Conservation (phyloP, 2,113 vertebrate genomes). For the Labeo catla region DNA sequence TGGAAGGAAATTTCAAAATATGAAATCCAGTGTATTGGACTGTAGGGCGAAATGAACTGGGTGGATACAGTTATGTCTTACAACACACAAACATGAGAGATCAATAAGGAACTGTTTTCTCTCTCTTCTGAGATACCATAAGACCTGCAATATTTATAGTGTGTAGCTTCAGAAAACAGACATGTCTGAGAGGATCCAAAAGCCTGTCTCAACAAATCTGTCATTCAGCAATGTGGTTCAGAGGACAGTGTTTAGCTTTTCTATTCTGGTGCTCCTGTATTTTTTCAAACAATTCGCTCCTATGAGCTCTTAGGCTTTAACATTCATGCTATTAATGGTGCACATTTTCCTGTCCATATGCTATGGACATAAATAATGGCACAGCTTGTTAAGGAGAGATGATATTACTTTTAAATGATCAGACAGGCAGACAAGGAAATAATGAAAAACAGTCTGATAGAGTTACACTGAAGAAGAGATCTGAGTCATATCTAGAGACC, state of each 20-base stretch:
- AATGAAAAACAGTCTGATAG: too few species aligned
- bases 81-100: background rate
- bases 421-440: too few species aligned
- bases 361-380: background rate
- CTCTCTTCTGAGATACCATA: background rate
- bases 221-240: background rate
- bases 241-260: too few species aligned
- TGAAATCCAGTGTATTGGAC: background rate
- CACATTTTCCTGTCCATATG: background rate
- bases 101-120: background rate
- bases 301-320: too few species aligned
- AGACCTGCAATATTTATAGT: background rate
- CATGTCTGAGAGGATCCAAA: background rate
- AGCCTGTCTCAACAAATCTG: background rate
- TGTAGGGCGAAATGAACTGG: background rate
- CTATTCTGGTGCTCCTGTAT: background rate
- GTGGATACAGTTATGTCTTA: background rate
- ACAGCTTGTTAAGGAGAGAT: background rate
- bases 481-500: too few species aligned
- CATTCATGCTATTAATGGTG: background rate
- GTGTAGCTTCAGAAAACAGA: background rate
- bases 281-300: background rate
- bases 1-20: background rate
- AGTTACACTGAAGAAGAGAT: too few species aligned
- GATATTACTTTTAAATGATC: too few species aligned